A percentile compares a stretch with the other conserved stretches of the same genome.
phyloP scores from a whole-genome alignment of 2,888 invertebrate genomes.

The Acholoe squamosa region DNA sequence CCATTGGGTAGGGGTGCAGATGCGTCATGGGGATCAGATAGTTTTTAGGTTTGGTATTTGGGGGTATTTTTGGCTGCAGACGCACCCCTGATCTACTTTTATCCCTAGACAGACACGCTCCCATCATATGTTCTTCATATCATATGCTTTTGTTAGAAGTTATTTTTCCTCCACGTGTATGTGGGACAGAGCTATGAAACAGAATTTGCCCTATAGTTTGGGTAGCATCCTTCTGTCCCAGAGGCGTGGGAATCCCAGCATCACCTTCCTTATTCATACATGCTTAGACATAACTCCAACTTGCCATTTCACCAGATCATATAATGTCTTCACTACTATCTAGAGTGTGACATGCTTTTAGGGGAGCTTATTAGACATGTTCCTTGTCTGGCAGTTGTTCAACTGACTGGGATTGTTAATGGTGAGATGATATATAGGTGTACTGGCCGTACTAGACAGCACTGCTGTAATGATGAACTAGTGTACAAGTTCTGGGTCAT shows the following conservation, averaged over 20 bases:
- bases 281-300: background rate
- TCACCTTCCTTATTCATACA: background rate
- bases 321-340: background rate
- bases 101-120: background rate
- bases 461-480: background rate
- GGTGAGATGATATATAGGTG: slow-evolving; percentile 1
- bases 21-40: slow-evolving; percentile 1
- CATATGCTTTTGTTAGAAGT: too few species aligned
- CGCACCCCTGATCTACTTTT: slow-evolving; percentile 4
- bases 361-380: background rate
- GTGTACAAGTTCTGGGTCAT: background rate
- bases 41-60: background rate
- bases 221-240: background rate
- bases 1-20: background rate
- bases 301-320: background rate
- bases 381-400: background rate
- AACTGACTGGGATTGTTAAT: background rate
- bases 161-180: too few species aligned
- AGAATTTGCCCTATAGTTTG: slow-evolving; percentile 20
- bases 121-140: background rate
- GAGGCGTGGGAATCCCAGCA: background rate
- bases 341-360: slow-evolving; percentile 22
- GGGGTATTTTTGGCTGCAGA: background rate
- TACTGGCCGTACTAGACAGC: background rate
- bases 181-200: slow-evolving; percentile 7